Base-by-base conservation (phyloP, 2,888 invertebrate species). In the Dolichopus griseipennis region DNA sequence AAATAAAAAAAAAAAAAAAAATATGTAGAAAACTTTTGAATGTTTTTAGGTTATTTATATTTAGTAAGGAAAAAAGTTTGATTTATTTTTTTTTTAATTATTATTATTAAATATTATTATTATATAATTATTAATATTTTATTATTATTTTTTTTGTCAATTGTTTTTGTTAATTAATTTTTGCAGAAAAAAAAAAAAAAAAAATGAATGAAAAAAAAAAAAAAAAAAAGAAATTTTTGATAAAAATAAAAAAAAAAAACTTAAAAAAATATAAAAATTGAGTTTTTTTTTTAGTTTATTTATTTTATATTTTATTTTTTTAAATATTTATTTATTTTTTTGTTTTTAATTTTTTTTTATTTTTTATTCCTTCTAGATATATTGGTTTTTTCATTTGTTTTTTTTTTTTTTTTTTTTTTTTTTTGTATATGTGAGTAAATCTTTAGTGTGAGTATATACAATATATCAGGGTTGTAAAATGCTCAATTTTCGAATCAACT, bases 101-200 rank as follows among this genome's bases (percentile, higher is more conserved):
- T 64, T 64, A 33, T 33, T 64, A 64, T 21, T 64, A 22, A 15
- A 18, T 64, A 64, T 64, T 64, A 64, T 64, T 64, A 64, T 52
- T 18, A 37, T 37, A 52, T 52, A 18, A 52, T 52, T 52, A 52
- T 52, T 52, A 52, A 52, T 64, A 64, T 64, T 33, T 64, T 63
- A 64, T 64, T 64, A 63, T 63, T 63, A 62, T 62, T 62, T 22
- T 64, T 43, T 64, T 64, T 64, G 64, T 64, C 64, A 64, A 64
- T 64, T 64, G 64, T 64, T 64, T 64, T 64, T 64, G 64, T 64
- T 64, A 64, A 64, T 64, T 64, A 64, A 64, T 64, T 64, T 64
- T 64, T 64, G 64, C 64, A 64, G 34, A 20, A 64, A 20, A 18
- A 64, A 64, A 52, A 52, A 52, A 41, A 41, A 27, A 27, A 27